These are phyloP conservation scores for Lacerta agilis DNA, from an alignment of 2,797 vertebrate species.

Conservation along the genomic window DNA sequence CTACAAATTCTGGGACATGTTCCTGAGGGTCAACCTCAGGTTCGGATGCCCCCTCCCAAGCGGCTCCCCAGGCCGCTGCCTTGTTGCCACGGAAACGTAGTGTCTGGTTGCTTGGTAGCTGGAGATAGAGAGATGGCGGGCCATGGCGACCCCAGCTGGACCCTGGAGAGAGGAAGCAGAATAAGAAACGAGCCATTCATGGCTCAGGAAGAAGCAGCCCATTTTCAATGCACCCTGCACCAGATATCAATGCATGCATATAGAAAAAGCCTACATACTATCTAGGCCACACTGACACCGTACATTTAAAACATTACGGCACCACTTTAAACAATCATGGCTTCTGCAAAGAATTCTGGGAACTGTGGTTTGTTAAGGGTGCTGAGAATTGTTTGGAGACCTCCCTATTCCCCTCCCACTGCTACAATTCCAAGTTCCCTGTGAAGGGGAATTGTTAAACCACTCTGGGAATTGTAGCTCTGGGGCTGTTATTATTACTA, in stretches of 20 bases:
- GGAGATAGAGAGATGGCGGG: constrained; percentile 66
- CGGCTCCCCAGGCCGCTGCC: constrained; percentile 16
- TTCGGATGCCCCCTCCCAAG: background rate
- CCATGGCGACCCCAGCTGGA: constrained; percentile 44
- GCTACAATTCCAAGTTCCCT: too few species aligned
- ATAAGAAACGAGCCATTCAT: background rate
- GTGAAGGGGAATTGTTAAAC: too few species aligned
- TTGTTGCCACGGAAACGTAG: constrained; percentile 56
- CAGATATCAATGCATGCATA: background rate
- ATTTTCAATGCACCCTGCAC: background rate
- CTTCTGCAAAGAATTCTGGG: background rate
- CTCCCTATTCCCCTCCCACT: too few species aligned
- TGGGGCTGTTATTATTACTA: too few species aligned
- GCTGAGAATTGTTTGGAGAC: too few species aligned
- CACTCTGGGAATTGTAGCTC: too few species aligned
- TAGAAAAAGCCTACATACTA: background rate
- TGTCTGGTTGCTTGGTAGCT: constrained; percentile 46
- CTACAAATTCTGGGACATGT: background rate
- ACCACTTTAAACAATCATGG: background rate
- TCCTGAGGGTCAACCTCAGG: background rate
- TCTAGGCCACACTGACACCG: too few species aligned
- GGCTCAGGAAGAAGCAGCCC: background rate
- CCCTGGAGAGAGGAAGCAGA: background rate
- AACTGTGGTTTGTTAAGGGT: too few species aligned
- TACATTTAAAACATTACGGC: too few species aligned